A percentile compares a stretch with the other conserved stretches of the same genome.
Conservation (phyloP, 2,888 invertebrate species). For the Plemyria rubiginata region DNA sequence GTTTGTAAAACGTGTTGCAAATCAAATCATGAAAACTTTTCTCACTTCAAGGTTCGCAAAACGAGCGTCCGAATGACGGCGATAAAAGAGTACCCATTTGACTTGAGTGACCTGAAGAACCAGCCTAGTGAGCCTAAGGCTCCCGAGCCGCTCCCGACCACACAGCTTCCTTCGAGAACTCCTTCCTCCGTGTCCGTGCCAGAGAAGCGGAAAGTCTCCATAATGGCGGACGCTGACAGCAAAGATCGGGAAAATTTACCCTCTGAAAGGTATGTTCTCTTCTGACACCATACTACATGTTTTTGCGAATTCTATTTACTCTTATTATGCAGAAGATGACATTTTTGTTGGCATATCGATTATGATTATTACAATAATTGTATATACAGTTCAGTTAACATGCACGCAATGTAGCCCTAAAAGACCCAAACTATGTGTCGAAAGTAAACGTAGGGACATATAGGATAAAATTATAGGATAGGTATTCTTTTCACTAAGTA, state of each 20-base stretch:
- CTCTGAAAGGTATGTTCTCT: conserved; percentile 82
- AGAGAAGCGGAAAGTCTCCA: conserved; percentile 86
- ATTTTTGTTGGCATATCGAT: too few relatives aligned
- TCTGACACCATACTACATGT: background rate
- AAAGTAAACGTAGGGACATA: too few relatives aligned
- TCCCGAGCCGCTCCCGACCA: conserved; percentile 37
- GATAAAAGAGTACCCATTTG: conserved; percentile 82
- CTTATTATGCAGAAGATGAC: too few relatives aligned
- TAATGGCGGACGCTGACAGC: conserved; percentile 84
- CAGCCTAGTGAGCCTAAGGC: conserved; percentile 51
- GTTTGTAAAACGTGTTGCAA: background rate
- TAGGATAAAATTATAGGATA: too few relatives aligned
- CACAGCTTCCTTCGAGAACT: conserved; percentile 32
- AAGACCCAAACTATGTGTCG: too few relatives aligned
- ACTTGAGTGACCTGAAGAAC: conserved; percentile 74
- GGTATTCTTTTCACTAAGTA: too few relatives aligned
- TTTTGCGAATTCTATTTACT: background rate
- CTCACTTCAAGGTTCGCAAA: conserved; percentile 73
- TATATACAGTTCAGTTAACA: too few relatives aligned
- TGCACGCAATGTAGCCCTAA: too few relatives aligned
- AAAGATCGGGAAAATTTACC: conserved; percentile 87
- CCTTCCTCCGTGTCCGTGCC: conserved; percentile 45
- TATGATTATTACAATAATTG: too few relatives aligned
- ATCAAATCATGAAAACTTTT: conserved; percentile 6
- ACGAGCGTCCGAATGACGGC: conserved; percentile 82